These are phyloP conservation scores for Sceloporus tristichus DNA, from an alignment of 2,113 vertebrate species.

Conservation along the genomic window DNA sequence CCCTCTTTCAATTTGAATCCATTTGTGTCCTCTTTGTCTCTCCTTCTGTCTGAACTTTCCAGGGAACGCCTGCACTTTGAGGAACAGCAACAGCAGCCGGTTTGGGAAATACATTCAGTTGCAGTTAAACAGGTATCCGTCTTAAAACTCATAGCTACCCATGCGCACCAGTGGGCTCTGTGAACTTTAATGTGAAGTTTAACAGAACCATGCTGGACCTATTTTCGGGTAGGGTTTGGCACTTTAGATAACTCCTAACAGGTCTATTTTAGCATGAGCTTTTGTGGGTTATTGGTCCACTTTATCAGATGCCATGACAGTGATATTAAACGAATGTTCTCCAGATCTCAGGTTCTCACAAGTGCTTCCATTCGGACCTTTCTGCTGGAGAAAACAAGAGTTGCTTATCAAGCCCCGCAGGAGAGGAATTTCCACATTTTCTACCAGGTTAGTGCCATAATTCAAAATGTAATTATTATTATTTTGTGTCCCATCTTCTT, in stretches of 20 bases:
- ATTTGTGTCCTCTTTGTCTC: constrained; percentile 13
- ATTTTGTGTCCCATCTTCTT: no score
- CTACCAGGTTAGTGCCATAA: constrained; percentile 86
- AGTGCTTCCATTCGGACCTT: constrained; percentile 95
- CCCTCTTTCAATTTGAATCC: background rate
- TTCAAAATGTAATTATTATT: background rate
- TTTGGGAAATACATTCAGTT: constrained; percentile 99
- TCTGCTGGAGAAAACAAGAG: constrained; percentile 94
- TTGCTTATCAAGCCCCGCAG: constrained; percentile 85
- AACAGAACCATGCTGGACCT: no score
- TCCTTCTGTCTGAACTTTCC: constrained; percentile 44
- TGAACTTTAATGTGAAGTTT: no score
- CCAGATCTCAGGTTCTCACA: constrained; percentile 88
- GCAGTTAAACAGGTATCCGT: constrained; percentile 89
- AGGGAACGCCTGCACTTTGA: constrained; percentile 95
- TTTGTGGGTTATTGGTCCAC: no score
- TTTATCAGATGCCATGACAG: no score
- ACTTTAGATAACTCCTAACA: no score
- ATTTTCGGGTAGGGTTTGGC: no score
- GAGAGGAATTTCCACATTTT: constrained; percentile 99
- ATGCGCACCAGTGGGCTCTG: no score
- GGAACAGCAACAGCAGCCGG: constrained; percentile 96
- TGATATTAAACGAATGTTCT: background rate
- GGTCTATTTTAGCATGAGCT: no score
- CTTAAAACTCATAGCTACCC: background rate